phyloP scores from a whole-genome alignment of 2,113 vertebrate species.

The Phalacrocorax brasilianus region DNA sequence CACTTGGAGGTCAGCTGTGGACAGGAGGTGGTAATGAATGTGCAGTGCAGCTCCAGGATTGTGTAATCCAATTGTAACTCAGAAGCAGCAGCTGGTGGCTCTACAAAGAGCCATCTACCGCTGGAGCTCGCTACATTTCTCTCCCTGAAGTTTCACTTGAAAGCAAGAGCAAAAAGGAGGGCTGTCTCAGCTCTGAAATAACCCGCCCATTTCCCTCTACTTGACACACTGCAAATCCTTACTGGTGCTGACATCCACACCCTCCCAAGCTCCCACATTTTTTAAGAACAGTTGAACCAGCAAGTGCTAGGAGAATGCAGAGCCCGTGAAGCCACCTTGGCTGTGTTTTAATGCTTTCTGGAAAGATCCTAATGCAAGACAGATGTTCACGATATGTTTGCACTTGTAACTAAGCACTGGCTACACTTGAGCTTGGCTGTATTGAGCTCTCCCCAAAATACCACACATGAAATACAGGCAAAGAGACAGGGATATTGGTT shows the following conservation, averaged over 20 bases:
- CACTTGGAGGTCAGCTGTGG: fast-evolving
- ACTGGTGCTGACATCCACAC: not conserved
- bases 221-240: not conserved
- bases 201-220: not conserved
- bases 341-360: constrained; percentile 18
- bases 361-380: constrained; percentile 44
- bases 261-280: not conserved
- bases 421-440: not conserved
- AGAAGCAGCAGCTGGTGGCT: not conserved
- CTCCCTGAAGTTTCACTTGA: not conserved
- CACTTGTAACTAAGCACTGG: not conserved
- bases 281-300: constrained; percentile 13
- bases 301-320: not conserved
- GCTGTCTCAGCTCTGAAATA: not conserved
- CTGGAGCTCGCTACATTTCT: not conserved
- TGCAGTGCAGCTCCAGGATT: not conserved
- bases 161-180: not conserved
- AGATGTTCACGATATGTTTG: not conserved
- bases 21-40: not conserved
- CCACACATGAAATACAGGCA: not conserved
- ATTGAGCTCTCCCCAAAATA: not conserved
- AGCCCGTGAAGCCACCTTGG: not conserved
- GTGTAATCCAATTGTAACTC: not conserved
- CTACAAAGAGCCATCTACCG: not conserved
- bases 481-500: not conserved